phyloP scores from a whole-genome alignment of 1,140 invertebrate genomes.

The Drosophila pectinifera region DNA sequence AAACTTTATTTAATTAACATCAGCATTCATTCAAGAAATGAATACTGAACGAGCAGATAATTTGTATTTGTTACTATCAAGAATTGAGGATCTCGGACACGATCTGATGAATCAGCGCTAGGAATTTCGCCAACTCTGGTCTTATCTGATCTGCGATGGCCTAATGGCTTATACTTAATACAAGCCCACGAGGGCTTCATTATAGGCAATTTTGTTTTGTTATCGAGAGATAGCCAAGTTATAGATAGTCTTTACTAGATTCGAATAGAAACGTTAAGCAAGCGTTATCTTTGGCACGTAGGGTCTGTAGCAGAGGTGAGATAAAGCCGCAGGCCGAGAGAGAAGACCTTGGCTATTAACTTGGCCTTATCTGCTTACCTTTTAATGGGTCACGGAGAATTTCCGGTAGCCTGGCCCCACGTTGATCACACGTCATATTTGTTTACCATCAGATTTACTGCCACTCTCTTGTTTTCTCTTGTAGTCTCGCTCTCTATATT shows the following conservation, averaged over 20 bases:
- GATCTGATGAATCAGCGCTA: slow-evolving; percentile 20
- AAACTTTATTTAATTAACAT: slow-evolving; percentile 3
- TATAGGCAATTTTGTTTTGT: slow-evolving; percentile 10
- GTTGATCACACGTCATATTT: slow-evolving; percentile 19
- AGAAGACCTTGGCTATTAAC: slow-evolving; percentile 44
- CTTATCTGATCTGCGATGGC: slow-evolving; percentile 10
- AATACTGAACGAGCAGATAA: slow-evolving; percentile 6
- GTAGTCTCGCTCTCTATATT: slow-evolving; percentile 6
- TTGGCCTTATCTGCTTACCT: slow-evolving; percentile 49
- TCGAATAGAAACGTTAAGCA: slow-evolving; percentile 35
- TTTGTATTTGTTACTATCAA: slow-evolving; percentile 3
- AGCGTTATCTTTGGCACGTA: slow-evolving; percentile 58
- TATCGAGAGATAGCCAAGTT: slow-evolving; percentile 29
- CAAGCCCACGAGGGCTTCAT: slow-evolving; percentile 11
- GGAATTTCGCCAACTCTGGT: slow-evolving; percentile 3
- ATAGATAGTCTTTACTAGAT: slow-evolving; percentile 53
- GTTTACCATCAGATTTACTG: slow-evolving; percentile 33
- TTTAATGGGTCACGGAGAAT: slow-evolving; percentile 43
- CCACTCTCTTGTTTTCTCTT: slow-evolving; percentile 5
- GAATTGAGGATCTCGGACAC: not conserved
- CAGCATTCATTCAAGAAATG: slow-evolving; percentile 9
- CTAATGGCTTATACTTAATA: slow-evolving; percentile 23
- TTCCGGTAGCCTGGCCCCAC: slow-evolving; percentile 52
- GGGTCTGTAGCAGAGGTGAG: slow-evolving; percentile 14
- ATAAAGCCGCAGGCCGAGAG: slow-evolving; percentile 5